Evolutionary conservation across 2,113 vertebrate genomes (phyloP).

Genomic region (Setophaga kirtlandii): DNA sequence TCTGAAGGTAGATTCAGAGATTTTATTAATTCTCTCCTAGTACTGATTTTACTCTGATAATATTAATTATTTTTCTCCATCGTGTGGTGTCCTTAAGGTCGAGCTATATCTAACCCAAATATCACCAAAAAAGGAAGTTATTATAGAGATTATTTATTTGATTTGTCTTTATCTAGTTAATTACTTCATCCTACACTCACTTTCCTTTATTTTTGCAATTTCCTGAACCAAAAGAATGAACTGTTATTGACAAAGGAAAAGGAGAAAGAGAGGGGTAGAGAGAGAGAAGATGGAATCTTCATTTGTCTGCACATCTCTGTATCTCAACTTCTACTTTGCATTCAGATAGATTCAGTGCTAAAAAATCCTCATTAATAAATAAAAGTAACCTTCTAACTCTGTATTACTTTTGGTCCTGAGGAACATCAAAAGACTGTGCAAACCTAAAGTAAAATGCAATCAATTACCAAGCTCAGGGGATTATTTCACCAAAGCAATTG

Average conservation of each 20-base stretch:
- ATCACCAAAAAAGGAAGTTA: background rate
- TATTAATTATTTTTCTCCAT: background rate
- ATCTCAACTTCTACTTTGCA: background rate
- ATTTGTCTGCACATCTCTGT: background rate
- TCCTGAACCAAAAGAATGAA: background rate
- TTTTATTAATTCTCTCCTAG: background rate
- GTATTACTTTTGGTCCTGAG: background rate
- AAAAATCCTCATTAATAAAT: constrained; percentile 15
- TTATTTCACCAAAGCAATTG: constrained; percentile 33
- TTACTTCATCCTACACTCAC: background rate
- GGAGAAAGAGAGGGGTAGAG: background rate
- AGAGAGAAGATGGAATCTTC: background rate
- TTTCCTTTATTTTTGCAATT: background rate
- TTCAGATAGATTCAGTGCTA: background rate
- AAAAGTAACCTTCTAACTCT: background rate
- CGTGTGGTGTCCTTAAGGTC: background rate
- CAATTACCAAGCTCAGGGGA: background rate
- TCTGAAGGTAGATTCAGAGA: background rate
- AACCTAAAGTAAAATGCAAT: constrained; percentile 2
- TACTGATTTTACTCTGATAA: background rate
- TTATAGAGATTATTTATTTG: background rate
- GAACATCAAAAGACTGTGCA: background rate
- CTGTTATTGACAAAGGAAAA: background rate
- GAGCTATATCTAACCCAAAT: background rate
- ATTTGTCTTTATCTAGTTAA: background rate